phyloP scores from a whole-genome alignment of 2,797 vertebrate genomes.

The Acanthurus tractus region DNA sequence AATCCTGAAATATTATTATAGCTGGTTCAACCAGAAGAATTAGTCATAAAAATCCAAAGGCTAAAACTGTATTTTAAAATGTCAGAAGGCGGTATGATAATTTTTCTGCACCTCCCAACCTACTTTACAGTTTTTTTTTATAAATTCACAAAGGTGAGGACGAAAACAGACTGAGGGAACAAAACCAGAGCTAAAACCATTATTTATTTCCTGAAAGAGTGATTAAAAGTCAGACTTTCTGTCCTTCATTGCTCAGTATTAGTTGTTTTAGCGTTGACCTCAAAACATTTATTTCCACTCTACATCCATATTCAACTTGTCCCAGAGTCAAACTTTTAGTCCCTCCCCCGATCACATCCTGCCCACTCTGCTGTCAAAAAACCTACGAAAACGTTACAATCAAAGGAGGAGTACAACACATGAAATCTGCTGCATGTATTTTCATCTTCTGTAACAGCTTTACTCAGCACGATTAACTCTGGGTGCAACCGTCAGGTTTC shows the following conservation, averaged over 20 bases:
- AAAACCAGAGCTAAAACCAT: neutral
- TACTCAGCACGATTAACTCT: slow-evolving; percentile 43
- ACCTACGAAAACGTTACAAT: slow-evolving; percentile 49
- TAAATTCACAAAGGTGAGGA: neutral
- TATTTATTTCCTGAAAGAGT: neutral
- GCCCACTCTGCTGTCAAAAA: slow-evolving; percentile 45
- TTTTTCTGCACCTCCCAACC: neutral
- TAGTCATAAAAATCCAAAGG: no score
- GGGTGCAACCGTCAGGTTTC: slow-evolving; percentile 46
- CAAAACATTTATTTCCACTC: slow-evolving; percentile 32
- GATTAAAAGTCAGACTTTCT: neutral
- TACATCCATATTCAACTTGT: slow-evolving; percentile 36
- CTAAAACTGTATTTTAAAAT: no score
- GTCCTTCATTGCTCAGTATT: slow-evolving; percentile 8
- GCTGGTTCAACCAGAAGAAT: no score
- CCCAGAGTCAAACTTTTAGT: slow-evolving; percentile 48
- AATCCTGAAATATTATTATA: no score
- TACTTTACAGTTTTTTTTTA: neutral
- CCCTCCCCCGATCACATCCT: slow-evolving; percentile 44
- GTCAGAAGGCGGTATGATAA: neutral
- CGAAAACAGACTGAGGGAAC: neutral
- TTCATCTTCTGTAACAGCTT: slow-evolving; percentile 25
- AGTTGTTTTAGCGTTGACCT: slow-evolving; percentile 39
- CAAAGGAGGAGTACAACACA: no score
- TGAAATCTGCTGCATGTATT: slow-evolving; percentile 20